Evolutionary conservation across 2,113 vertebrate species (phyloP).

Genomic region (Diadophis punctatus): DNA sequence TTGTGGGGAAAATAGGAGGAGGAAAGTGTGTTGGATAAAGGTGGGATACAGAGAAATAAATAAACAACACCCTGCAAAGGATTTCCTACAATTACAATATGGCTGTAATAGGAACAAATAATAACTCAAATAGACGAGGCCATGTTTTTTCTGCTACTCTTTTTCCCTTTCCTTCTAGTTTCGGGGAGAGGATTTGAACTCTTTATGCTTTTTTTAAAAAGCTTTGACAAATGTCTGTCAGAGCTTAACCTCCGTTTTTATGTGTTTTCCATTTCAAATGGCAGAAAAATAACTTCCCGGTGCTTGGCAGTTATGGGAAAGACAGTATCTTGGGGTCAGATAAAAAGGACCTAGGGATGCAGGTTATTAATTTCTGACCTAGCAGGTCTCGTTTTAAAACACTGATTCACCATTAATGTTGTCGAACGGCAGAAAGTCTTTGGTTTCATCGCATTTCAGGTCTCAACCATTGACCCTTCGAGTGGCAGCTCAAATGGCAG

Average conservation of each 20-base stretch:
- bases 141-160: not conserved
- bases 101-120: not conserved
- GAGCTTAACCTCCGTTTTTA: not conserved
- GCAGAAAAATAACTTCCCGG: not conserved
- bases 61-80: not conserved
- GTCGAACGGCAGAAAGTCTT: not conserved
- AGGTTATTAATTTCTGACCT: not conserved
- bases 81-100: not conserved
- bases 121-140: not conserved
- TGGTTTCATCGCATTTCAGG: not conserved
- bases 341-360: not conserved
- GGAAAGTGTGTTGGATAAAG: not conserved
- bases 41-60: too few relatives aligned
- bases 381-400: not conserved
- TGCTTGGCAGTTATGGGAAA: not conserved
- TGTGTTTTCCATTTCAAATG: not conserved
- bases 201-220: not conserved
- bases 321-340: not conserved
- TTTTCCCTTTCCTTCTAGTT: not conserved
- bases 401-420: conserved; percentile 8
- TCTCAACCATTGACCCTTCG: not conserved
- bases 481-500: not conserved
- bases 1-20: not conserved
- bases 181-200: not conserved
- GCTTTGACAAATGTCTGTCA: not conserved